Base-by-base conservation (phyloP, 1,140 invertebrate species). In the Bombus vancouverensis region DNA sequence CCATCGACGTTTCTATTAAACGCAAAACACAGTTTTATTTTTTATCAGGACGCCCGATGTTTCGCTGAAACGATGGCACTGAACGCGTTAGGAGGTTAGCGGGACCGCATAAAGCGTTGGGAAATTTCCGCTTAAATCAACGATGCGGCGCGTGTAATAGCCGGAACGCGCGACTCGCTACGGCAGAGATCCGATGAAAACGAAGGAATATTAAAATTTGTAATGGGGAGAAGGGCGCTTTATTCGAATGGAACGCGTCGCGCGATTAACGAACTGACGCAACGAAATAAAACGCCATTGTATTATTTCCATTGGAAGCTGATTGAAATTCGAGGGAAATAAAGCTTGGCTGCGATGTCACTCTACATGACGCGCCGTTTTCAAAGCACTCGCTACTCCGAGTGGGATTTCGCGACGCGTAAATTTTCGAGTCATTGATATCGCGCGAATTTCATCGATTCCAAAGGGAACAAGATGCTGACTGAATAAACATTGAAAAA, bases 21-120 rank as follows among this genome's bases (percentile, higher is more conserved):
- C 18, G 28, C 25, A 3, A 22, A 22, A 6, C 47, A 22, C 1
- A 1, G 47, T 47, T 47, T 47, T 47, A 8, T 53, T 0, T 28
- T 28, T 59, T 28, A 4, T 9, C 3, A 5, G 10, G 34, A 22
- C 3, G 34, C 3, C 25, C 9, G 10, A 34, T 22, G 6, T 68
- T 22, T 68, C 8, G 1, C 15, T 0, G 8, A 2, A 12, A 12
- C 32, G 10, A 39, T 12, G 0, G 8, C n/a, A 3, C 2, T 4
- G 32, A 22, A 8, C 34, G 34, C 68, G 68, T 8, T 25, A 25
- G 22, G 25, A 4, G 1, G 32, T 68, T 34, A 5, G 3, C 22
- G 34, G 68, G 4, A 37, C 5, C 12, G 37, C 10, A 1, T 12
- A n/a, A 42, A 72, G 12, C 28, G 70, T 39, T 9, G 10, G 37